A percentile compares a stretch with the other conserved stretches of the same genome.
phyloP scores from a whole-genome alignment of 2,113 vertebrate genomes.

The Athene noctua region DNA sequence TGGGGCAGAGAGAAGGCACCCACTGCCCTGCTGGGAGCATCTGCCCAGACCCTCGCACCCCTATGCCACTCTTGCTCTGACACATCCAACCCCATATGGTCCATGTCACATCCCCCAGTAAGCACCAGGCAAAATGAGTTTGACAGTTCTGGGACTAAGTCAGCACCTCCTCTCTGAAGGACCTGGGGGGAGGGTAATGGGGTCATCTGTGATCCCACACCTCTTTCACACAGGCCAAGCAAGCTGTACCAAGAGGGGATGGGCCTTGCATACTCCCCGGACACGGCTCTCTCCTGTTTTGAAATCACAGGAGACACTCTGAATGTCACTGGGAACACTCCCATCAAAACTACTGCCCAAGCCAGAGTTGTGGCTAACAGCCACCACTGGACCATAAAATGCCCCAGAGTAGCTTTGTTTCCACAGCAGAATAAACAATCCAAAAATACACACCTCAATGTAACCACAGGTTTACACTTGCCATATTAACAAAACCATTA shows the following conservation, averaged over 20 bases:
- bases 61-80: accelerated
- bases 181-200: accelerated
- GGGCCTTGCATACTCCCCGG: not conserved
- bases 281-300: accelerated
- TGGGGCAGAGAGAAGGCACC: not conserved
- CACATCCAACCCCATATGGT: no score
- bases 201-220: not conserved
- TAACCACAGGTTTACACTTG: not conserved
- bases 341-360: not conserved
- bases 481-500: not conserved
- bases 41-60: accelerated
- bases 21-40: not conserved
- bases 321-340: not conserved
- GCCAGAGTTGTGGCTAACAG: not conserved
- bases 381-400: not conserved
- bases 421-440: not conserved
- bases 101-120: no score
- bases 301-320: not conserved
- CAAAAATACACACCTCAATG: not conserved
- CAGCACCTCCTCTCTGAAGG: not conserved
- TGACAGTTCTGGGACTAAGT: not conserved
- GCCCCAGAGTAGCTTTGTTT: accelerated
- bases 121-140: not conserved
- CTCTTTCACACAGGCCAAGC: not conserved
- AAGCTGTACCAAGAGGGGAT: accelerated